A percentile compares a stretch with the other conserved stretches of the same genome.
Conservation (phyloP, 2,797 vertebrate species). For the Morus bassanus region DNA sequence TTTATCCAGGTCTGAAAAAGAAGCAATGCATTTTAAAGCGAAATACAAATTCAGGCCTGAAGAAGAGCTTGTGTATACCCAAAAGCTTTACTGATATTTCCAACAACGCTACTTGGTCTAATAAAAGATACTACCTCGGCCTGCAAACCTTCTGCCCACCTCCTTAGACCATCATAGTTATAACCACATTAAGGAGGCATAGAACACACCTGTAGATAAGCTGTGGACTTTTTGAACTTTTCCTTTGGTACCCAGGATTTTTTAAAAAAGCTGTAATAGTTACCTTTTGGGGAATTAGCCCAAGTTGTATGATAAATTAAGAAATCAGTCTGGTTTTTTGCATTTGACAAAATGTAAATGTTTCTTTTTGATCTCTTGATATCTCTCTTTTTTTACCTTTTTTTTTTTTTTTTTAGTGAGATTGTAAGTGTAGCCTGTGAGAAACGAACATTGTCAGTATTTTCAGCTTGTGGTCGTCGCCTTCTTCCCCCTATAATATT, state of each 20-base stretch:
- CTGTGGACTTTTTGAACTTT: background rate
- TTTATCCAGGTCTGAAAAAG: background rate
- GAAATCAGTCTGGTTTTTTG: background rate
- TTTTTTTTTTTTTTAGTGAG: constrained; percentile 75
- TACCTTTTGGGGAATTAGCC: background rate
- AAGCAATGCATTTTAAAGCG: background rate
- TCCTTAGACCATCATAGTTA: background rate
- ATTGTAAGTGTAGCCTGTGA: constrained; percentile 90
- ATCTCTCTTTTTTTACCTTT: background rate
- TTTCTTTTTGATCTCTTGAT: background rate
- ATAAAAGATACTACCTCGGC: background rate
- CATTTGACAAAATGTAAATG: background rate
- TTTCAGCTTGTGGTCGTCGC: constrained; percentile 91
- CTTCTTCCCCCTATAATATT: constrained; percentile 92
- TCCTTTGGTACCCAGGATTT: background rate
- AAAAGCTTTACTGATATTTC: background rate
- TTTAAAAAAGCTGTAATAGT: background rate
- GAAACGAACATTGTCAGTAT: constrained; percentile 90
- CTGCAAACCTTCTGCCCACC: background rate
- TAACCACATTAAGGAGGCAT: background rate
- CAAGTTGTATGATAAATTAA: background rate
- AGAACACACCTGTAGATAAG: background rate
- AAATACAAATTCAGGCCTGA: background rate
- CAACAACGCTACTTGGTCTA: background rate
- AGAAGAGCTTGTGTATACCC: background rate